Evolutionary conservation across 1,140 invertebrate genomes (phyloP).

Genomic region (Phymastichus coffea): DNA sequence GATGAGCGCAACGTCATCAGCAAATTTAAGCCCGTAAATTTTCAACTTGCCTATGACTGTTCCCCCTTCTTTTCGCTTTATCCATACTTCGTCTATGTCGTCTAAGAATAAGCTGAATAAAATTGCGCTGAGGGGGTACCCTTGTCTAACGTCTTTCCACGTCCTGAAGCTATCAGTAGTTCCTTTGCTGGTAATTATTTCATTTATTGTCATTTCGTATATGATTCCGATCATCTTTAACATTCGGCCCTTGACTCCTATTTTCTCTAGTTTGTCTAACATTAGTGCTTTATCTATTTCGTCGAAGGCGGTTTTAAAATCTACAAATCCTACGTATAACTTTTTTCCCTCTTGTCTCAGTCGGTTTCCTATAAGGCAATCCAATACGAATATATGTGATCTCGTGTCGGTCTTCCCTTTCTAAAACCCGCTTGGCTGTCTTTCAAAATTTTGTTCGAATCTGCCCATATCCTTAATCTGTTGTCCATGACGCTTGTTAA

Average conservation of each 20-base stretch:
- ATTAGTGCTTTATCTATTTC: too few relatives aligned
- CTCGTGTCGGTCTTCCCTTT: slow-evolving; percentile 6
- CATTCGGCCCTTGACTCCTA: too few relatives aligned
- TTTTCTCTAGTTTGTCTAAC: too few relatives aligned
- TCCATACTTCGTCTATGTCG: not conserved
- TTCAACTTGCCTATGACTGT: slow-evolving; percentile 7
- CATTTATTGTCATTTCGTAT: too few relatives aligned
- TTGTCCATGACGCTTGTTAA: slow-evolving; percentile 18
- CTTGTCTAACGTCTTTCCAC: slow-evolving; percentile 1
- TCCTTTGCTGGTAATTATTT: slow-evolving; percentile 5
- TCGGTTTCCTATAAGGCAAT: slow-evolving; percentile 17
- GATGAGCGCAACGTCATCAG: slow-evolving; percentile 11
- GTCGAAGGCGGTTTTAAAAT: too few relatives aligned
- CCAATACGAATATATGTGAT: slow-evolving; percentile 28
- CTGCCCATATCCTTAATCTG: slow-evolving; percentile 22
- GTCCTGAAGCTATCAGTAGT: slow-evolving; percentile 16
- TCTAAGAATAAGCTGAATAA: too few relatives aligned
- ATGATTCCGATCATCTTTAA: too few relatives aligned
- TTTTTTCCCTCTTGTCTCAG: slow-evolving; percentile 2
- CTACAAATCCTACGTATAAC: not conserved
- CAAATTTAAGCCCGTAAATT: slow-evolving; percentile 4
- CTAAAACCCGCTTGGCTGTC: slow-evolving; percentile 28
- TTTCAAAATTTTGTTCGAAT: slow-evolving; percentile 13
- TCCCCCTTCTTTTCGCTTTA: slow-evolving; percentile 7
- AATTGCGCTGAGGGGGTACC: too few relatives aligned